Base-by-base conservation (phyloP, 2,113 vertebrate genomes). In the Seriola dumerili region DNA sequence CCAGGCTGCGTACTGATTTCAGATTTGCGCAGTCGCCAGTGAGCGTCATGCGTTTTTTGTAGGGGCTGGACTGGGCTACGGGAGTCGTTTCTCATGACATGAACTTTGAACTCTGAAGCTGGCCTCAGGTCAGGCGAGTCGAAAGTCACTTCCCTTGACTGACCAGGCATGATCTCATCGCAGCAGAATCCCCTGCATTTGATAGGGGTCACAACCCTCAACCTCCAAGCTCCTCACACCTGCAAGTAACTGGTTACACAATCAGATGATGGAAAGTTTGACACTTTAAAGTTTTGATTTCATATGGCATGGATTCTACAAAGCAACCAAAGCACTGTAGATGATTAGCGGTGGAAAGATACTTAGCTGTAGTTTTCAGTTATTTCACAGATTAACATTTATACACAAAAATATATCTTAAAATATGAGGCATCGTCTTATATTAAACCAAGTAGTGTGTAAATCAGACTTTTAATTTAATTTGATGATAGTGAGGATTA, bases 51-150 rank as follows among this genome's bases (percentile, higher is more conserved):
- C 42, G 5, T 4, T 32, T 68, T 64, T 29, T 40, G 11, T 21
- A 23, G n/a, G 13, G 68, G 36, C 1, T 14, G 46, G 66, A 23
- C 6, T 1, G 34, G 52, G 58, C 13, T 19, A 12, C 10, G 21
- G 64, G 64, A 11, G 76, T 64, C 2, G 10, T 83, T 86, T 91
- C 81, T 91, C 86, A 83, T 87, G 85, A 85, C 63, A 46, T 87
- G 83, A 85, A 44, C 82, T 78, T 72, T 94, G 82, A 90, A 83
- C 92, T 85, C 68, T 89, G 82, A 74, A 67, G 88, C 71, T 54
- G 64, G 66, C 57, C 63, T 68, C 19, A 3, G 86, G 83, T 88
- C 86, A 84, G 57, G 16, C n/a, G 13, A 75, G 85, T 81, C 66
- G 36, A 68, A 89, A 80, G 90, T 88, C 75, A 85, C 61, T 86